Evolutionary conservation across 2,113 vertebrate species (phyloP), one percentile per base, ranked within the genome.

Genomic region (Thermophis baileyi): DNA sequence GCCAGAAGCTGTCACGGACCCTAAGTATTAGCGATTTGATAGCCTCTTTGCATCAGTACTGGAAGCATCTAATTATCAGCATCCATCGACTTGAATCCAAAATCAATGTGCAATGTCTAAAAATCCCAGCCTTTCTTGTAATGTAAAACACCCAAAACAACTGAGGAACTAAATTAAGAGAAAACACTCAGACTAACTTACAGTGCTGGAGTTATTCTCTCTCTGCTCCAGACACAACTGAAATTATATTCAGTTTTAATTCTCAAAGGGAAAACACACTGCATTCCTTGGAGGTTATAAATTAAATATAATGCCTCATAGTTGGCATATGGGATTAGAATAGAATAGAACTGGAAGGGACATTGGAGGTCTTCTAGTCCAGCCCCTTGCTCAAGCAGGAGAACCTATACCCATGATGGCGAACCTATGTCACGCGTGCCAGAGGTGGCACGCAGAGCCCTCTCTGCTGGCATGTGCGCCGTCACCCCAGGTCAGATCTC

Each of bases 1-100:
- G 93, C 94, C 97, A 97, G 95, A 94, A 96, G 96, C 96, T 95
- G 95, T 96, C 95, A 95, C 94, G 91, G 96, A 96, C 93, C 95
- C 92, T 92, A 96, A 90, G 93, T 96, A 25, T 94, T 94, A 94
- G 93, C 95, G 94, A 96, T 96, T 96, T 96, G 95, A 96, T 93
- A 90, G 95, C 93, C 88, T 95, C 91, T 97, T 94, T 95, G 96
- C 95, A 97, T 95, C 96, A 96, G 96, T 94, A 95, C 93, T 93
- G 49, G 97, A 95, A 94, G 94, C 94, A 89, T 95, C 96, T 96
- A 95, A 94, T 96, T 96, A 96, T 69, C 95, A 94, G 95, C 94
- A 93, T 93, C 91, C 49, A 47, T 89, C 94, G 87, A 63, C 5
- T 54, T 14, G 95, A 94, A 97, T 96, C 96, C 94, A 95, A 96